Evolutionary conservation across 2,113 vertebrate species (phyloP), one percentile per base, ranked within the genome.

Genomic region (Gorilla gorilla): DNA sequence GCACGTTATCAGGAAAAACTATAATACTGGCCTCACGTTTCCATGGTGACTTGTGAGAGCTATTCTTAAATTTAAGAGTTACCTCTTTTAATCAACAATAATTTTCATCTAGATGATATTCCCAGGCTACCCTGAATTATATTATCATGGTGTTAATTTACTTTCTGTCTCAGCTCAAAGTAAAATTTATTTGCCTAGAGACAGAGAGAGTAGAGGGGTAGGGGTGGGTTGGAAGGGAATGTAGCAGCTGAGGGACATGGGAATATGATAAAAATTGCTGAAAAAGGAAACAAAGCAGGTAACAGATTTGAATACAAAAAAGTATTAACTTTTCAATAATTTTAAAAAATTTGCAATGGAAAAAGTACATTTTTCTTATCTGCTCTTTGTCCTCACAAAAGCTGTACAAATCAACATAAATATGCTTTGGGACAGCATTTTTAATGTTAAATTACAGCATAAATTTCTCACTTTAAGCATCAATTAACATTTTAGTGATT

Each of bases 371-470:
- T 97, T 97, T 76, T 66, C 89, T 98, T 83, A 90, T 88, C 73
- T 97, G 72, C 45, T 92, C 59, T 94, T 75, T 88, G 64, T 80
- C 20, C 94, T 55, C 6, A 96, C 14, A 97, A 97, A 90, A 43
- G 48, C 93, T 70, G 50, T 89, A 76, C 20, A 35, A 86, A 95
- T 55, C 85, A 96, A 79, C 35, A 75, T 86, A 81, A 94, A 85
- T 43, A 3, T 61, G 32, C 83, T 50, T 96, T 89, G 3, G 10
- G 20, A 72, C 0, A 93, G 23, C 93, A 97, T 78, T 97, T 94
- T 88, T 43, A 92, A 97, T 43, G 27, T 91, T 89, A 97, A 98
- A 98, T 85, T 68, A 96, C 14, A 86, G 88, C 82, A 96, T 73
- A 95, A n/a, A 87, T 96, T 94, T 97, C 72, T 76, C 30, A 95